These are phyloP conservation scores for Monodelphis domestica DNA, from an alignment of 2,797 vertebrate genomes.

Conservation along the genomic window DNA sequence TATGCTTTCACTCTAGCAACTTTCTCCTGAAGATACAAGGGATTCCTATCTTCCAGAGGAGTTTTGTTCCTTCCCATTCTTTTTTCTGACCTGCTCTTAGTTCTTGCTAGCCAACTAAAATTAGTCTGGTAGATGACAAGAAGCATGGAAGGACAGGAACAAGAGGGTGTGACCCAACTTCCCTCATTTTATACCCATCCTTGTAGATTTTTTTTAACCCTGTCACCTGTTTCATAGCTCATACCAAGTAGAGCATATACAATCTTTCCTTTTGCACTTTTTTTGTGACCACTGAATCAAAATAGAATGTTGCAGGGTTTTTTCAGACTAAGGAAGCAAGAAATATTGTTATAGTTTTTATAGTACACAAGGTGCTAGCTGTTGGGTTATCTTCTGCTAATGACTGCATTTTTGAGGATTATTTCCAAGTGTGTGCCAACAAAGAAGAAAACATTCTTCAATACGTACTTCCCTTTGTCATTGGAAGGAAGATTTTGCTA, in stretches of 20 bases:
- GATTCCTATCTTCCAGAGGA: background rate
- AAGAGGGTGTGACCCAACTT: background rate
- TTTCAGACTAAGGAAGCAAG: background rate
- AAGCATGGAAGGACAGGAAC: background rate
- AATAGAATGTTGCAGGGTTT: background rate
- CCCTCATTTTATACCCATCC: background rate
- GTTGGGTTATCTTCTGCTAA: background rate
- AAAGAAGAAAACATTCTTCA: background rate
- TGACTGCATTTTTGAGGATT: conserved; percentile 3
- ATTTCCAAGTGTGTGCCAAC: background rate
- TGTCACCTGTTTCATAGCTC: background rate
- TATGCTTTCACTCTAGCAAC: background rate
- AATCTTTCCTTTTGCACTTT: background rate
- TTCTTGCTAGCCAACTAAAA: fast-evolving
- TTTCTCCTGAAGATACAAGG: background rate
- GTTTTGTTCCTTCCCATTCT: background rate
- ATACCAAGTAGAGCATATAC: background rate
- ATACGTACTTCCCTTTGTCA: background rate
- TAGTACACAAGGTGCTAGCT: background rate
- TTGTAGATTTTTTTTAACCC: background rate
- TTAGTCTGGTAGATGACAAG: background rate
- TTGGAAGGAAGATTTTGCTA: background rate
- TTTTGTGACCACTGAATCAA: background rate
- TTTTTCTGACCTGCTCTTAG: background rate
- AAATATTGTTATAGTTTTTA: background rate